Percentiles rank a stretch among this genome's conserved stretches.
phyloP scores from a whole-genome alignment of 2,113 vertebrate species.

The Leucoraja erinaceus region DNA sequence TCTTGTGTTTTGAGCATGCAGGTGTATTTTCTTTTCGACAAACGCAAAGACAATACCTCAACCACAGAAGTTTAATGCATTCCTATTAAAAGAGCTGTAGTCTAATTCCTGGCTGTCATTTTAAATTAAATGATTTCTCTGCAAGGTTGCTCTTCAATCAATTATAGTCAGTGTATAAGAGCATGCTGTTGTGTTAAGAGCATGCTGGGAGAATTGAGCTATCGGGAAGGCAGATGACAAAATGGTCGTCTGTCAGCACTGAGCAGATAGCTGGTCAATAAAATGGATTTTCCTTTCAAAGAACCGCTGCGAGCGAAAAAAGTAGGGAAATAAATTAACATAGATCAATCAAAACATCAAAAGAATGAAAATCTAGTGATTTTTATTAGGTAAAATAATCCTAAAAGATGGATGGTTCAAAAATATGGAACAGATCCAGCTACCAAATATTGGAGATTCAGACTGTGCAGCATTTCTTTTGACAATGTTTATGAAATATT shows the following conservation, averaged over 20 bases:
- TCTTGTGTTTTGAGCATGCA: too few relatives aligned
- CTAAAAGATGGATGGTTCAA: not conserved
- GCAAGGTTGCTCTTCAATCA: constrained; percentile 5
- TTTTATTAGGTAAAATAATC: not conserved
- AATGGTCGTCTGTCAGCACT: constrained; percentile 9
- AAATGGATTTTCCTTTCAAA: constrained; percentile 26
- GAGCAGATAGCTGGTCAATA: not conserved
- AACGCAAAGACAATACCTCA: not conserved
- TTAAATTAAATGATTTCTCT: constrained; percentile 32
- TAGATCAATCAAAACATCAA: not conserved
- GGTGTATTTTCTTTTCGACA: not conserved
- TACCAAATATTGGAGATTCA: not conserved
- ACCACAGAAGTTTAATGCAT: not conserved
- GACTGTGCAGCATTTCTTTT: not conserved
- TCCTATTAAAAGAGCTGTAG: constrained; percentile 7
- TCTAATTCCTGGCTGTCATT: constrained; percentile 30
- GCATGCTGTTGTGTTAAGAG: not conserved
- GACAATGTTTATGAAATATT: too few relatives aligned
- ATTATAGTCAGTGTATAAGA: constrained; percentile 21
- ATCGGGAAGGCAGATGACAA: constrained; percentile 11
- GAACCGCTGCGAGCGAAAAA: constrained; percentile 17
- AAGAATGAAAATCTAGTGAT: not conserved
- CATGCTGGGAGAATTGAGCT: not conserved
- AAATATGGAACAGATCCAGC: not conserved
- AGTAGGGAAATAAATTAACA: constrained; percentile 9